Conservation (phyloP, 2,797 vertebrate genomes). For the Diglossa cyanea region DNA sequence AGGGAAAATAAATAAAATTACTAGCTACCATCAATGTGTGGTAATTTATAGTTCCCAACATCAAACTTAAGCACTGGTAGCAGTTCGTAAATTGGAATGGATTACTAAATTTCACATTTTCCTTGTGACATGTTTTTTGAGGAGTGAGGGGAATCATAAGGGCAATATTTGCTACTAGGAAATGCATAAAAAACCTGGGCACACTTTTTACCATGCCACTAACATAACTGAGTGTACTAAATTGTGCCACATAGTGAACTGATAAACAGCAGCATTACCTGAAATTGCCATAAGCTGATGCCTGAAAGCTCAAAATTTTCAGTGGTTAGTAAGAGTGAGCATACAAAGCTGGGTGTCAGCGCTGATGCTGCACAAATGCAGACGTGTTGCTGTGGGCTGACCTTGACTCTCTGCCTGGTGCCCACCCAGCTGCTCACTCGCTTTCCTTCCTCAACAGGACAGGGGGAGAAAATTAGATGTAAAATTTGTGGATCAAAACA, state of each 20-base stretch:
- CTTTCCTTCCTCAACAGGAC: neutral
- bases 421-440: neutral
- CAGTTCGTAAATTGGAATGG: slow-evolving; percentile 47
- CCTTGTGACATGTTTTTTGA: neutral
- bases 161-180: neutral
- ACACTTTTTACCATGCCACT: neutral
- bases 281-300: neutral
- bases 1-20: slow-evolving; percentile 24
- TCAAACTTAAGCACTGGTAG: slow-evolving; percentile 14
- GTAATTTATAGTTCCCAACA: slow-evolving; percentile 40
- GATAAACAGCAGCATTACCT: neutral
- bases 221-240: neutral
- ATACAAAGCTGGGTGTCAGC: neutral
- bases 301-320: neutral
- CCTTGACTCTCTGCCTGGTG: neutral
- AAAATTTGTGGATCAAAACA: neutral
- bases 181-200: neutral
- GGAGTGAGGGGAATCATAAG: neutral
- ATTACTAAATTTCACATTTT: slow-evolving; percentile 45
- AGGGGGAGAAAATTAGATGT: neutral
- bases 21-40: slow-evolving; percentile 6
- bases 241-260: neutral
- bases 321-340: neutral
- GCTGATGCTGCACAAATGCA: neutral
- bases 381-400: rapidly evolving